Evolutionary conservation across 2,113 vertebrate genomes (phyloP), one percentile per base, ranked within the genome.

Genomic region (Andinoacara biseriatus): DNA sequence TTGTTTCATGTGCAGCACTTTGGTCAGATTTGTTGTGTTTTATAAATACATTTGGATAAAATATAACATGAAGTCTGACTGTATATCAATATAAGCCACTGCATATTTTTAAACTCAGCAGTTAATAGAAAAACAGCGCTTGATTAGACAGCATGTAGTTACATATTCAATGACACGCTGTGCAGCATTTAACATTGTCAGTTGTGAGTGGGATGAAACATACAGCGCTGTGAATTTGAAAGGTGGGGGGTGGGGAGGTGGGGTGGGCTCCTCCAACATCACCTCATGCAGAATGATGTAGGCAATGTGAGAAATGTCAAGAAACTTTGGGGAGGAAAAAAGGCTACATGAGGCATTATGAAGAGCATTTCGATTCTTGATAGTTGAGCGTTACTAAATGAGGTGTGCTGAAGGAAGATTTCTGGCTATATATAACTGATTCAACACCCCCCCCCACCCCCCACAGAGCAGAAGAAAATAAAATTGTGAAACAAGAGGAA

Each of bases 381-480:
- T 78, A 78, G 52, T 14, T 11, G 33, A 84, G 67, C 26, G 31
- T 31, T n/a, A 38, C 22, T 72, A 49, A 74, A 84, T 5, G 43
- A 8, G n/a, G 54, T n/a, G 31, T 18, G 56, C 1, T 18, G 38
- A 17, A 49, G 26, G 18, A 31, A 20, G 38, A 67, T 52, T 76
- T 72, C 57, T 76, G 76, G 49, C 40, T n/a, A 49, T 14, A 15
- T 60, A 58, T 80, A 56, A n/a, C 72, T 65, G 83, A 85, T 38
- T 58, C 52, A 80, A 80, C n/a, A n/a, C n/a, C 5, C 35, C 6
- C 33, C 26, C 5, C 56, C n/a, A 7, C 29, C 17, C 9, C 9
- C 13, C 13, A 33, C 1, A 40, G 33, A 26, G n/a, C 26, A 22
- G 4, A 33, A 20, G 4, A 35, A 40, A 76, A 26, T 38, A 69